phyloP scores from a whole-genome alignment of 2,113 vertebrate genomes.

The Cairina moschata region DNA sequence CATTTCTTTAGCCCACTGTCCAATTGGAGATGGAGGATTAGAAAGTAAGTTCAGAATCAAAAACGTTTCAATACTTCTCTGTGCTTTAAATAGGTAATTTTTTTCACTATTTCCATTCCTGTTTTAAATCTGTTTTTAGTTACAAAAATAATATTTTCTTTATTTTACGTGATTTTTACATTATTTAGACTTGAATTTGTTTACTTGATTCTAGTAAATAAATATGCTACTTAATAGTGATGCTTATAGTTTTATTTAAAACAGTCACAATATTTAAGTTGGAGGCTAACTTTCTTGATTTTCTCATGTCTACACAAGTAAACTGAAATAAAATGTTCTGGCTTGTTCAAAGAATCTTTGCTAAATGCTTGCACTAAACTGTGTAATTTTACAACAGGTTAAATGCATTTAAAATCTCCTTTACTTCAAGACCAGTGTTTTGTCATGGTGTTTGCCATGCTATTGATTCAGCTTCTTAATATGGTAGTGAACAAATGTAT shows the following conservation, averaged over 20 bases:
- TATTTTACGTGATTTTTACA: background rate
- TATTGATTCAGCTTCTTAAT: background rate
- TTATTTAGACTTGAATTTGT: background rate
- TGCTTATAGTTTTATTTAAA: background rate
- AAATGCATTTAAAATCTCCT: background rate
- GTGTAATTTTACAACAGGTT: background rate
- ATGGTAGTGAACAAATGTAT: background rate
- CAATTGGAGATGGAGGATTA: constrained; percentile 89
- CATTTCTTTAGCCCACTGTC: constrained; percentile 89
- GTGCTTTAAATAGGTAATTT: background rate
- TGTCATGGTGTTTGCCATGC: background rate
- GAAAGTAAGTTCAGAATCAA: constrained; percentile 83
- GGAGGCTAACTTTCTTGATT: background rate
- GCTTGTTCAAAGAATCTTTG: background rate
- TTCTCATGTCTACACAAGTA: background rate
- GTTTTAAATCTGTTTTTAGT: background rate
- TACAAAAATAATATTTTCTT: background rate
- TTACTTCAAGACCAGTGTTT: background rate
- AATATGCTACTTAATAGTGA: background rate
- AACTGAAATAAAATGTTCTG: background rate
- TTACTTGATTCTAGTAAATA: background rate
- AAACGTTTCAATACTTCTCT: background rate
- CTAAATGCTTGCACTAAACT: background rate
- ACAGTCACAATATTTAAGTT: background rate
- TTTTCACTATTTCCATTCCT: background rate